Evolutionary conservation across 2,113 vertebrate genomes (phyloP).

Genomic region (Semnornis frantzii): DNA sequence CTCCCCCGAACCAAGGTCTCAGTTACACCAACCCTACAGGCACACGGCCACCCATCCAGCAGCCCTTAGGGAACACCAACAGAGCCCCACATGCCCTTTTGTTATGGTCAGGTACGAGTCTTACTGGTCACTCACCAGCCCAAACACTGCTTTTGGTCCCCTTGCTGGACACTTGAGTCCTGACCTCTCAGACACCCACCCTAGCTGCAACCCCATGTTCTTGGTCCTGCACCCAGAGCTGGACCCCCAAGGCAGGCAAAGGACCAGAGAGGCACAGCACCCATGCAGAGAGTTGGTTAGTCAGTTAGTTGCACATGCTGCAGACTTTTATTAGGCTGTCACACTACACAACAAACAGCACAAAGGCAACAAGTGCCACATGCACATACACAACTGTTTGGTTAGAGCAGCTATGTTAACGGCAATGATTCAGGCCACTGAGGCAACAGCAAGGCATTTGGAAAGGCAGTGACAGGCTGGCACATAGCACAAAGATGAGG

Average conservation of each 20-base stretch:
- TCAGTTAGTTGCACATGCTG: not conserved
- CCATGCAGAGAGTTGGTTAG: not conserved
- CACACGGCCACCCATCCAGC: not conserved
- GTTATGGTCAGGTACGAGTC: not conserved
- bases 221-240: fast-evolving
- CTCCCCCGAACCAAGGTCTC: not conserved
- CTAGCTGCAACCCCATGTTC: not conserved
- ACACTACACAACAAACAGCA: not conserved
- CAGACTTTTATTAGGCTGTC: conserved; percentile 21
- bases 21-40: not conserved
- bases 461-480: not conserved
- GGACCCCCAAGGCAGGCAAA: not conserved
- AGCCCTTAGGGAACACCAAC: too few relatives aligned
- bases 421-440: not conserved
- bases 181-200: fast-evolving
- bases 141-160: fast-evolving
- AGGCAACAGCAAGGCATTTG: not conserved
- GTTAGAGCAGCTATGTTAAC: not conserved
- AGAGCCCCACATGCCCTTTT: too few relatives aligned
- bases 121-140: fast-evolving
- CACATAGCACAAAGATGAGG: not conserved
- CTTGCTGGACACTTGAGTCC: fast-evolving
- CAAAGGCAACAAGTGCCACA: not conserved
- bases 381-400: not conserved
- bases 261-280: fast-evolving